Percentiles rank a stretch among this genome's conserved stretches.
These are phyloP conservation scores for Poecilia gillii DNA, from an alignment of 2,797 vertebrate species.

Conservation along the genomic window DNA sequence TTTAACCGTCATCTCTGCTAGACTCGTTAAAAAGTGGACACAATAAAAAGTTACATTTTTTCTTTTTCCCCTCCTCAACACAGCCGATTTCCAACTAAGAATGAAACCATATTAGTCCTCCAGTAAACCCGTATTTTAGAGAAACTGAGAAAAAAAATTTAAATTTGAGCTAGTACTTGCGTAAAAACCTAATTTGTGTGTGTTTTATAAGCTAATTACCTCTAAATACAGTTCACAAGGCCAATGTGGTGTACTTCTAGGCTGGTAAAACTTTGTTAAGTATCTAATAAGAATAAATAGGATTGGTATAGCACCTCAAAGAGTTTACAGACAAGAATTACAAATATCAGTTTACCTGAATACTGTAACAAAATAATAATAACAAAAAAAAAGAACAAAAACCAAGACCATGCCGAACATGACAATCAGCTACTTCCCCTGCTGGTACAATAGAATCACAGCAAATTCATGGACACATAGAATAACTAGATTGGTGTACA, in stretches of 20 bases:
- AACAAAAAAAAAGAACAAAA: constrained; percentile 51
- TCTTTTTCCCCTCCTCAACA: constrained; percentile 47
- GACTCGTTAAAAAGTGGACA: constrained; percentile 40
- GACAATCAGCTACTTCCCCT: constrained; percentile 82
- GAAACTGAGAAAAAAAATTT: constrained; percentile 68
- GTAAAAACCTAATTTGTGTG: constrained; percentile 65
- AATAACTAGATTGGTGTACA: constrained; percentile 83
- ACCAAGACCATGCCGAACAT: constrained; percentile 72
- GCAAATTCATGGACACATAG: constrained; percentile 82
- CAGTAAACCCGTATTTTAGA: constrained; percentile 84
- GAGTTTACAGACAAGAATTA: constrained; percentile 82
- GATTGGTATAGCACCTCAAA: constrained; percentile 82
- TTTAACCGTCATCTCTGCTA: constrained; percentile 41
- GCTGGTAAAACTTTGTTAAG: constrained; percentile 77
- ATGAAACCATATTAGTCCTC: constrained; percentile 79
- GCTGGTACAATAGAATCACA: constrained; percentile 82
- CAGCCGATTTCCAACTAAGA: constrained; percentile 74
- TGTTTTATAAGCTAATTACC: constrained; percentile 70
- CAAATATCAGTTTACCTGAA: constrained; percentile 79
- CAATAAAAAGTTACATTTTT: constrained; percentile 30
- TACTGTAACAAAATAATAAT: constrained; percentile 53
- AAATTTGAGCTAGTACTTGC: constrained; percentile 43
- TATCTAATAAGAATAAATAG: constrained; percentile 76
- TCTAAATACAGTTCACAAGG: constrained; percentile 85
- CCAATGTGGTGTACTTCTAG: constrained; percentile 86